Evolutionary conservation across 1,140 invertebrate genomes (phyloP), one percentile per base, ranked within the genome.

Genomic region (Pentalonia nigronervosa): DNA sequence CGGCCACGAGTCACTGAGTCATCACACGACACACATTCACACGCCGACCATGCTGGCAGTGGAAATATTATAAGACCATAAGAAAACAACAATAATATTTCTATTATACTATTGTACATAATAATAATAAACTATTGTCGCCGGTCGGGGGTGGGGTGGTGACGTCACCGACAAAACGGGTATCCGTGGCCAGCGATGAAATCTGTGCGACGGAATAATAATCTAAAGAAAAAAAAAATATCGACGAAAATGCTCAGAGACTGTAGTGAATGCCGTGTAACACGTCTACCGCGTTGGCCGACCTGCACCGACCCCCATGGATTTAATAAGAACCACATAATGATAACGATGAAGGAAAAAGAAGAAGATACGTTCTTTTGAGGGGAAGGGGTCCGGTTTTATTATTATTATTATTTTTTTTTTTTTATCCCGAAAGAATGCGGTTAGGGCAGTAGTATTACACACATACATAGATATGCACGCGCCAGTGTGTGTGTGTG

Each of bases 351-450:
- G 17, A 34, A 17, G 21, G 8, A 83, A 83, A 83, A 86, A 41
- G 25, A 48, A 48, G 86, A 87, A 87, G 86, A 87, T 34, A 23
- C 23, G 34, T 56, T 90, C 50, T 87, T 60, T 11, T 9, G 36
- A 8, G 21, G 50, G 36, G n/a, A 30, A 25, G 21, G n/a, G 50
- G 48, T 60, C 87, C 8, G 88, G 36, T 90, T 45, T 90, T 90
- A 90, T 67, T 67, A 90, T 90, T 88, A 88, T 89, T 88, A 88
- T 89, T 53, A 53, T 53, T 89, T 36, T 41, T 53, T 89, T 36
- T 41, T 60, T 90, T 56, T 34, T 34, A 34, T 50, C 53, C 89
- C 89, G 53, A 90, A 90, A 90, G 89, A 90, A 90, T 90, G 89
- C 89, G 56, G 89, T 90, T n/a, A 25, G 36, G 89, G 36, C 89